Percentiles rank a stretch among this genome's conserved stretches.
phyloP scores from a whole-genome alignment of 2,888 invertebrate genomes.

The Vannuccia rotundouncinata region DNA sequence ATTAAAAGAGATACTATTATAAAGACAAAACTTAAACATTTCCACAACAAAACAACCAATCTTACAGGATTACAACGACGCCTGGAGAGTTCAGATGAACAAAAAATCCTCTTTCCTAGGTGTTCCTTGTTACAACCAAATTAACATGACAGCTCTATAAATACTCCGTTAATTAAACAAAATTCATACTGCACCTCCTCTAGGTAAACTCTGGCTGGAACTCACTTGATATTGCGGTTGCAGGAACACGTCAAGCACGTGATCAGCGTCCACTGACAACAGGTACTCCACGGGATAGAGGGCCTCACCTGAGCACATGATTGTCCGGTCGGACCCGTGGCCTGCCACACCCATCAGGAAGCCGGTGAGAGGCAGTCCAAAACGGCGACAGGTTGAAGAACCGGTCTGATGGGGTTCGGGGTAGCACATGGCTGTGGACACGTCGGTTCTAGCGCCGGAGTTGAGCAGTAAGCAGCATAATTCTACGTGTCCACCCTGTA shows the following conservation, averaged over 20 bases:
- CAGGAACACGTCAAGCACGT: neutral
- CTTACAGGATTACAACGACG: too few relatives aligned
- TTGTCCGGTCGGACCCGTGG: neutral
- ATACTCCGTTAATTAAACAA: too few relatives aligned
- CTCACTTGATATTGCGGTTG: conserved; percentile 2
- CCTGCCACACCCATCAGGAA: neutral
- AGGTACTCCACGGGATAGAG: neutral
- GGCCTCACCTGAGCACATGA: neutral
- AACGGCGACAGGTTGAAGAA: neutral
- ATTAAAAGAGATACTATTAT: too few relatives aligned
- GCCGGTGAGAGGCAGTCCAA: neutral
- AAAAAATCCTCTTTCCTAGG: too few relatives aligned
- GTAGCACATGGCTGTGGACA: conserved; percentile 2
- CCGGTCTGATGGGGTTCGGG: neutral
- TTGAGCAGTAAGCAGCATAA: neutral
- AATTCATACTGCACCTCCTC: too few relatives aligned
- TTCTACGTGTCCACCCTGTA: neutral
- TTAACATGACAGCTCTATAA: too few relatives aligned
- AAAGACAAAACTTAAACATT: too few relatives aligned
- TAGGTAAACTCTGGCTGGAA: too few relatives aligned
- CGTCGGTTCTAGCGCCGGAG: neutral
- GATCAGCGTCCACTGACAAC: neutral
- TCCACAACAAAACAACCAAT: too few relatives aligned
- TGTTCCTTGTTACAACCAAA: too few relatives aligned
- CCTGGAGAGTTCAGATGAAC: too few relatives aligned